Conservation (phyloP, 1,140 invertebrate species). For the Nixonia krombeini region DNA sequence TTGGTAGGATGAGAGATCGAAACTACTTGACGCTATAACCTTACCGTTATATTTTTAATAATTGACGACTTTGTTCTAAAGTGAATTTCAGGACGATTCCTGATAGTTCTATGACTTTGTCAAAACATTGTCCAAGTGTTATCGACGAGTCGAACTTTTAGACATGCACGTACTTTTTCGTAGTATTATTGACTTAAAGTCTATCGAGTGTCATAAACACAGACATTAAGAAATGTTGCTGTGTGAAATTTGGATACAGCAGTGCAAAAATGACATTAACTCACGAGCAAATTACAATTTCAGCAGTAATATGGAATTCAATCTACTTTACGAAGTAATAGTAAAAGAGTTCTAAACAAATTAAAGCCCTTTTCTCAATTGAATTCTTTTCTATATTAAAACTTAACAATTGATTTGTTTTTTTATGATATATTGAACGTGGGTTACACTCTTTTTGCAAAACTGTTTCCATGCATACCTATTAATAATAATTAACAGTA, state of each 20-base stretch:
- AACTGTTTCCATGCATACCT: conserved; percentile 33
- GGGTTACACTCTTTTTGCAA: too few relatives aligned
- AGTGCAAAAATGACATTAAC: too few relatives aligned
- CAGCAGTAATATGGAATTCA: too few relatives aligned
- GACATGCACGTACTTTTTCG: background rate
- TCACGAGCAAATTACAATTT: too few relatives aligned
- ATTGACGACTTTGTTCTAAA: conserved; percentile 66
- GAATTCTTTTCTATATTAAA: too few relatives aligned
- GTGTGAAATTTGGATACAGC: conserved; percentile 41
- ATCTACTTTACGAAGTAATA: too few relatives aligned
- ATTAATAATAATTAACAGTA: conserved; percentile 53
- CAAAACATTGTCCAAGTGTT: background rate
- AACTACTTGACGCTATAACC: conserved; percentile 18
- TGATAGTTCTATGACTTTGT: background rate
- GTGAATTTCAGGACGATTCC: conserved; percentile 6
- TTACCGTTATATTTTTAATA: conserved; percentile 63
- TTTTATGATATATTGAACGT: too few relatives aligned
- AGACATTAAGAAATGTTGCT: background rate
- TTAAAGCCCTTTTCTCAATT: too few relatives aligned
- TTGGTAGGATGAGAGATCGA: conserved; percentile 53
- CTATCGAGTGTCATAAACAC: background rate
- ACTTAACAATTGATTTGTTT: too few relatives aligned
- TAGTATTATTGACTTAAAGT: background rate
- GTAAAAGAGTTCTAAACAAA: too few relatives aligned
- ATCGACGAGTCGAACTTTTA: background rate